Conservation (phyloP, 2,113 vertebrate species). For the Tupaia tana region DNA sequence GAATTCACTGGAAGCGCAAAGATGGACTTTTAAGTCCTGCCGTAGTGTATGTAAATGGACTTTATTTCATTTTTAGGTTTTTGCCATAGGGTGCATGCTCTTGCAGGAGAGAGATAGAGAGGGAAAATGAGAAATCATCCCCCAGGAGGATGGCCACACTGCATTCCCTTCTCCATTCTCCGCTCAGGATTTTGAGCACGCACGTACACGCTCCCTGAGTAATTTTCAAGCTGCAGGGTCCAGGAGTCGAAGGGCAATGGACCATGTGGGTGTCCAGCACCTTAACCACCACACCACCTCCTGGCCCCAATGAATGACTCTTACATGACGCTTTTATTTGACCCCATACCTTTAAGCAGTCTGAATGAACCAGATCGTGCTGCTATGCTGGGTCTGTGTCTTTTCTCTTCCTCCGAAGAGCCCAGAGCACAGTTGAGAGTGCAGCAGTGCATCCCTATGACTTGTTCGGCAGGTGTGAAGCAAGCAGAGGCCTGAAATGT, state of each 20-base stretch:
- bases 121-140: too few relatives aligned
- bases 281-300: too few relatives aligned
- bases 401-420: not conserved
- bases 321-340: not conserved
- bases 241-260: too few relatives aligned
- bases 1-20: not conserved
- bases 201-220: too few relatives aligned
- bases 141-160: too few relatives aligned
- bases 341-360: not conserved
- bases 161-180: too few relatives aligned
- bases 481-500: not conserved
- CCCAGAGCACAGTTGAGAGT: not conserved
- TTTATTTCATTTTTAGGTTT: not conserved
- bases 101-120: too few relatives aligned
- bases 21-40: not conserved
- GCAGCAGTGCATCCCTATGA: not conserved
- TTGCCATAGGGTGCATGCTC: too few relatives aligned
- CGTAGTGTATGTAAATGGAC: not conserved
- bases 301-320: not conserved
- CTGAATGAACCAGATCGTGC: rapidly evolving
- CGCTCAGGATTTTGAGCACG: too few relatives aligned
- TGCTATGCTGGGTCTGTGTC: not conserved
- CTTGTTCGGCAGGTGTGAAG: not conserved
- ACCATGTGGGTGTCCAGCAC: too few relatives aligned
- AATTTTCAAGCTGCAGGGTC: too few relatives aligned